These are phyloP conservation scores for Agriotes lineatus DNA, from an alignment of 2,888 invertebrate species.

Conservation along the genomic window DNA sequence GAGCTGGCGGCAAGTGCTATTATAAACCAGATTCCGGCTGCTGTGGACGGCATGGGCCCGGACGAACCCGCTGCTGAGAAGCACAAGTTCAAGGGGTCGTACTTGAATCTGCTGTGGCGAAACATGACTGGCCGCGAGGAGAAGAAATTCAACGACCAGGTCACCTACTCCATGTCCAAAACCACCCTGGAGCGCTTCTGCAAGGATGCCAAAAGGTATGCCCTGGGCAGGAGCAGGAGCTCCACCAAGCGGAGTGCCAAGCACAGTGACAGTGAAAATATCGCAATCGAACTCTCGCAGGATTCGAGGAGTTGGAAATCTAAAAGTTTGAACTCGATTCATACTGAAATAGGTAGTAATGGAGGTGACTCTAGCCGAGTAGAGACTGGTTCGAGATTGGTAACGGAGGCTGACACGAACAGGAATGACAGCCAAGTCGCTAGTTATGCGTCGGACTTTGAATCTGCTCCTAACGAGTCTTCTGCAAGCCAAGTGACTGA, in stretches of 20 bases:
- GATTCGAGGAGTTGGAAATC: no score
- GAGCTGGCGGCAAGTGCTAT: constrained; percentile 64
- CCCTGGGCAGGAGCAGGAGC: constrained; percentile 26
- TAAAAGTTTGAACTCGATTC: no score
- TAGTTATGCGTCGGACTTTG: constrained; percentile 32
- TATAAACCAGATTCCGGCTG: constrained; percentile 54
- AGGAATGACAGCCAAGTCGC: neutral
- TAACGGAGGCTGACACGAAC: neutral
- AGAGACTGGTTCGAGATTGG: neutral
- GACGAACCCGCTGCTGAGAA: constrained; percentile 26
- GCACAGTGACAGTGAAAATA: constrained; percentile 3
- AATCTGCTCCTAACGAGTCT: constrained; percentile 8
- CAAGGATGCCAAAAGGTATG: constrained; percentile 62
- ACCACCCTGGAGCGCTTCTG: constrained; percentile 64
- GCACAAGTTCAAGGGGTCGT: constrained; percentile 59
- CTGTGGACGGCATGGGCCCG: constrained; percentile 11
- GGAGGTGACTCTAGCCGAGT: no score
- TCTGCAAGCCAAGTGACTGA: neutral
- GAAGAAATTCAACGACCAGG: constrained; percentile 63
- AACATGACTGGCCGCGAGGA: constrained; percentile 64
- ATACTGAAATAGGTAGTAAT: no score
- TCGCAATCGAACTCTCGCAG: neutral
- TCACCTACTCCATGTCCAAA: constrained; percentile 64
- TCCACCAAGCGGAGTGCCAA: constrained; percentile 32
- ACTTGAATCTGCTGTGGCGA: constrained; percentile 66